A percentile compares a stretch with the other conserved stretches of the same genome.
Conservation (phyloP, 2,797 vertebrate species). For the Glyptemys insculpta region DNA sequence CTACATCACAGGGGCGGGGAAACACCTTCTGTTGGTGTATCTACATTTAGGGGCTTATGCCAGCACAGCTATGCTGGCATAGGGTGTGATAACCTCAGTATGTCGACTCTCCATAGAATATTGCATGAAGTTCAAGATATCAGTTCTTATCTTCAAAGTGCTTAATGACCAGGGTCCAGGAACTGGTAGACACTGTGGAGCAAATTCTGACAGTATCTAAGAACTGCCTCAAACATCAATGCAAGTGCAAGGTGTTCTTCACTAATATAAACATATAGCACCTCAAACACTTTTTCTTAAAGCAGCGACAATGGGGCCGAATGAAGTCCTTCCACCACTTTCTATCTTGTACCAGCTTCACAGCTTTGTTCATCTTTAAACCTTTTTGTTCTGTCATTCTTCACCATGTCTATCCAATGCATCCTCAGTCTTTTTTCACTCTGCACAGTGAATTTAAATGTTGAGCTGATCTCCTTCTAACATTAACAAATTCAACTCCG, state of each 20-base stretch:
- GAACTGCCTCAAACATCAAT: not conserved
- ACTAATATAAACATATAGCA: too few species aligned
- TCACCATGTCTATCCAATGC: not conserved
- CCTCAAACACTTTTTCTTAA: too few species aligned
- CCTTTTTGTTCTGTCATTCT: not conserved
- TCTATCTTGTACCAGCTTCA: not conserved
- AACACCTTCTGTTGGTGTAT: not conserved
- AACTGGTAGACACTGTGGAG: not conserved
- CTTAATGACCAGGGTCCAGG: not conserved
- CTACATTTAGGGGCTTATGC: not conserved
- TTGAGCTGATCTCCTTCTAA: slow-evolving; percentile 53
- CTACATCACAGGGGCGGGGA: not conserved
- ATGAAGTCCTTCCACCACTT: not conserved
- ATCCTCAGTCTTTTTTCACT: not conserved
- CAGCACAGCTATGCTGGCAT: too few species aligned
- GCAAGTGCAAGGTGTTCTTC: not conserved
- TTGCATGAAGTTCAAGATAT: slow-evolving; percentile 25
- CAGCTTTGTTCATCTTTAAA: not conserved
- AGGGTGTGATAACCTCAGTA: not conserved
- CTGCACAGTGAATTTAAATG: slow-evolving; percentile 25
- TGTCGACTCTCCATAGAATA: not conserved
- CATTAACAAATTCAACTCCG: slow-evolving; percentile 21
- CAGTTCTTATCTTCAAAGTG: slow-evolving; percentile 30
- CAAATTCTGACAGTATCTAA: not conserved
- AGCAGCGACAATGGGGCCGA: not conserved